Evolutionary conservation across 2,797 vertebrate species (phyloP).

Genomic region (Acipenser oxyrinchus): DNA sequence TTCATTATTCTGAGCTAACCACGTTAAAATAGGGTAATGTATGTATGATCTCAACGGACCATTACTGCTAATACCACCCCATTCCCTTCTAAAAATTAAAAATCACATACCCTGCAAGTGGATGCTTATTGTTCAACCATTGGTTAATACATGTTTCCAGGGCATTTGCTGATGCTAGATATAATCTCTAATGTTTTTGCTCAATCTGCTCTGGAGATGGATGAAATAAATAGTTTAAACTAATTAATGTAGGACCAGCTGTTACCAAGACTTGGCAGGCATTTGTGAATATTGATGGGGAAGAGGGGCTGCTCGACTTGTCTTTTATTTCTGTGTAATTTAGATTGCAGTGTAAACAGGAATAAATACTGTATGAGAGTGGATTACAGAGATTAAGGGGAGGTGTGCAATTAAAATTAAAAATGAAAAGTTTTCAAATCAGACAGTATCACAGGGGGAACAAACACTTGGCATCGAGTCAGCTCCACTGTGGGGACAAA

Average conservation of each 20-base stretch:
- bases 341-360: conserved; percentile 91
- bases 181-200: conserved; percentile 99
- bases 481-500: too few relatives aligned
- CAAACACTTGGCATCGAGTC: too few relatives aligned
- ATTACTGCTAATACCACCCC: conserved; percentile 58
- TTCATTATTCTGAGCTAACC: conserved; percentile 67
- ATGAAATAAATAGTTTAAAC: conserved; percentile 99
- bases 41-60: conserved; percentile 56
- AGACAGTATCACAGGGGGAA: conserved; percentile 12
- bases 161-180: conserved; percentile 99
- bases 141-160: conserved; percentile 93
- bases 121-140: conserved; percentile 79
- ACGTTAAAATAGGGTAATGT: conserved; percentile 55
- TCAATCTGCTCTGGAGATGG: conserved; percentile 99
- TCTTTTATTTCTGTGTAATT: conserved; percentile 96
- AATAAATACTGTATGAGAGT: conserved; percentile 88
- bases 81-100: conserved; percentile 41
- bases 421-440: conserved; percentile 22
- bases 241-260: conserved; percentile 99
- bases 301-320: conserved; percentile 80
- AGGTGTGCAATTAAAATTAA: conserved; percentile 39
- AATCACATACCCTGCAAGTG: conserved; percentile 70
- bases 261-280: conserved; percentile 99
- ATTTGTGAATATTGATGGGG: conserved; percentile 98
- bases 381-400: conserved; percentile 53